Base-by-base conservation (phyloP, 2,888 invertebrate genomes). In the Acleris emargana region DNA sequence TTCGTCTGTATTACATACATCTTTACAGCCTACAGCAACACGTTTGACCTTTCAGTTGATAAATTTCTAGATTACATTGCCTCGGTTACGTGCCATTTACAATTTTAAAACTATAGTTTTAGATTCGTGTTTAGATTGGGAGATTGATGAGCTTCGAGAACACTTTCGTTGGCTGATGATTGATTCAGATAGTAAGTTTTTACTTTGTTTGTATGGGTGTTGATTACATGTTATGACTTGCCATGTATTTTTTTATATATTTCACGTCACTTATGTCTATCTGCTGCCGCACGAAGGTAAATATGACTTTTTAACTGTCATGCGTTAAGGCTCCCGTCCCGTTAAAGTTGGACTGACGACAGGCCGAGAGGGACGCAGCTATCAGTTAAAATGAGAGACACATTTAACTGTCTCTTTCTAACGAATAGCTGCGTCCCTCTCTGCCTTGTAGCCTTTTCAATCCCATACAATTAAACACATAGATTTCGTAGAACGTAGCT, bases 21-120 rank as follows among this genome's bases (percentile, higher is more conserved):
- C 32, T 49, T 49, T 54, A 43, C 5, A 22, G 32, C 64, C 64
- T 60, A 32, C 32, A 55, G 60, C 64, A 17, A 43, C 57, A 32
- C 32, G 17, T 22, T 45, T 60, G 64, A 60, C 64, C 64, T 66
- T 66, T 55, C 60, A 55, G 60, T 32, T 60, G 64, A 55, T 66
- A 13, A 49, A 55, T 66, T 43, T 66, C 55, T 43, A 60, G 64
- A 60, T 64, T 66, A 66, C 51, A 45, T 55, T 43, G 49, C 38
- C 22, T 60, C 16, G 32, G 43, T 60, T 22, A 60, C 45, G 55
- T 51, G 45, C 51, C 20, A 51, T 60, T 60, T 55, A 32, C 32
- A 53, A 54, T 54, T 43, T 50, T 50, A 25, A 17, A 49, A 42
- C 47, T 38, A 52, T 60, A 43, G 16, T 16, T 45, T 55, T 50